Evolutionary conservation across 2,888 invertebrate species (phyloP).

Genomic region (Dicranocentrus wangi): DNA sequence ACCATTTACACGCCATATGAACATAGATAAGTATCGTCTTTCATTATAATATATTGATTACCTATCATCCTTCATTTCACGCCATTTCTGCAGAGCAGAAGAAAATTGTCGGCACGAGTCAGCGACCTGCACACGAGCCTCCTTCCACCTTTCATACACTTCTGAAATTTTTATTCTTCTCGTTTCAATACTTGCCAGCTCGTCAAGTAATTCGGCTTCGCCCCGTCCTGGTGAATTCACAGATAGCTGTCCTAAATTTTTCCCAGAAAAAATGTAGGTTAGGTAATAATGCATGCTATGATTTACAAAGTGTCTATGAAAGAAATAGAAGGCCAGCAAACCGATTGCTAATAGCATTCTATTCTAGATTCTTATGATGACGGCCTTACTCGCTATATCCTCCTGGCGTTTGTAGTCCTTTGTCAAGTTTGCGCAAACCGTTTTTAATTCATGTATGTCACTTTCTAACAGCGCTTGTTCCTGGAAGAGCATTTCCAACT

Average conservation of each 20-base stretch:
- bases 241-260: slow-evolving; percentile 51
- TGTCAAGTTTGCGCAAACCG: slow-evolving; percentile 60
- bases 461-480: slow-evolving; percentile 71
- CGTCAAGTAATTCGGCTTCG: slow-evolving; percentile 57
- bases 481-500: slow-evolving; percentile 72
- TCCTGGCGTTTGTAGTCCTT: slow-evolving; percentile 70
- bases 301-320: too few relatives aligned
- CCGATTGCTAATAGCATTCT: too few relatives aligned
- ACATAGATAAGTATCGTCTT: slow-evolving; percentile 15
- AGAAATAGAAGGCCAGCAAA: too few relatives aligned
- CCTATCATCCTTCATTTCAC: slow-evolving; percentile 68
- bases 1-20: too few relatives aligned
- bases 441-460: slow-evolving; percentile 66
- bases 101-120: slow-evolving; percentile 70
- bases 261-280: slow-evolving; percentile 3
- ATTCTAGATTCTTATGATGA: background rate
- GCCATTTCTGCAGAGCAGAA: slow-evolving; percentile 69
- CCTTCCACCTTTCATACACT: slow-evolving; percentile 71
- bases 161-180: slow-evolving; percentile 70
- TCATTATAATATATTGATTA: slow-evolving; percentile 43
- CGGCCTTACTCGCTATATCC: slow-evolving; percentile 68
- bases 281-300: too few relatives aligned
- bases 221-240: slow-evolving; percentile 46
- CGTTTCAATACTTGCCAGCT: slow-evolving; percentile 68
- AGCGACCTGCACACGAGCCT: slow-evolving; percentile 63